These are phyloP conservation scores for Hypsopygia costalis DNA, from an alignment of 2,888 invertebrate genomes.

Conservation along the genomic window DNA sequence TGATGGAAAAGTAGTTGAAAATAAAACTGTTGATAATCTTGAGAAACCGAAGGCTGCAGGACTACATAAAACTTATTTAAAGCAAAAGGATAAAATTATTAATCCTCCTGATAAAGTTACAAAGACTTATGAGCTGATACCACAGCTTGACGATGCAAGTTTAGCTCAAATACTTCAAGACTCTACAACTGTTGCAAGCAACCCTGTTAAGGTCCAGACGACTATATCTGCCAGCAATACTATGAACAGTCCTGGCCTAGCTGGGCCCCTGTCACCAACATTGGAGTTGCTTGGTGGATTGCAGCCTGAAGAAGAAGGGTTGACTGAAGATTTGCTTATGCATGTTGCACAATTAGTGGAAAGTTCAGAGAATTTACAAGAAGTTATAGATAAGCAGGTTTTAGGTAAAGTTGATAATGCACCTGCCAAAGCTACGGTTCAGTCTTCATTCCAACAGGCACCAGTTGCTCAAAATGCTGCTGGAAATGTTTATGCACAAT, in stretches of 20 bases:
- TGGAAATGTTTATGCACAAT: constrained; percentile 41
- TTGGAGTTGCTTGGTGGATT: constrained; percentile 80
- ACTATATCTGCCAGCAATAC: constrained; percentile 46
- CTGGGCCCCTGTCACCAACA: constrained; percentile 80
- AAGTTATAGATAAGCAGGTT: constrained; percentile 85
- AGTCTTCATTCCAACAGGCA: constrained; percentile 34
- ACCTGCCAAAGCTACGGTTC: constrained; percentile 32
- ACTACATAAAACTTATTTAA: constrained; percentile 42
- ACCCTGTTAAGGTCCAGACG: constrained; percentile 47
- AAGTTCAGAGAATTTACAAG: constrained; percentile 84
- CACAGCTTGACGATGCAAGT: constrained; percentile 72
- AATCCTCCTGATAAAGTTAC: constrained; percentile 40
- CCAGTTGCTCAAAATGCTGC: constrained; percentile 19
- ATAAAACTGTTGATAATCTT: constrained; percentile 20
- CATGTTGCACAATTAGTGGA: constrained; percentile 88
- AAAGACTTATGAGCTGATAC: constrained; percentile 63
- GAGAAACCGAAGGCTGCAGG: constrained; percentile 35
- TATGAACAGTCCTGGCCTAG: constrained; percentile 72
- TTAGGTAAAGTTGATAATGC: constrained; percentile 67
- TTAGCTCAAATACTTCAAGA: constrained; percentile 74
- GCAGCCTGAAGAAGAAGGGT: constrained; percentile 83
- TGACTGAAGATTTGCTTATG: constrained; percentile 85
- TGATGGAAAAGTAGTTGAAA: constrained; percentile 28
- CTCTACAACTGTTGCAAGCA: constrained; percentile 42
- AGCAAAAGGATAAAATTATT: constrained; percentile 39